A percentile compares a stretch with the other conserved stretches of the same genome.
Conservation (phyloP, 2,888 invertebrate genomes). For the Parnassius glacialis region DNA sequence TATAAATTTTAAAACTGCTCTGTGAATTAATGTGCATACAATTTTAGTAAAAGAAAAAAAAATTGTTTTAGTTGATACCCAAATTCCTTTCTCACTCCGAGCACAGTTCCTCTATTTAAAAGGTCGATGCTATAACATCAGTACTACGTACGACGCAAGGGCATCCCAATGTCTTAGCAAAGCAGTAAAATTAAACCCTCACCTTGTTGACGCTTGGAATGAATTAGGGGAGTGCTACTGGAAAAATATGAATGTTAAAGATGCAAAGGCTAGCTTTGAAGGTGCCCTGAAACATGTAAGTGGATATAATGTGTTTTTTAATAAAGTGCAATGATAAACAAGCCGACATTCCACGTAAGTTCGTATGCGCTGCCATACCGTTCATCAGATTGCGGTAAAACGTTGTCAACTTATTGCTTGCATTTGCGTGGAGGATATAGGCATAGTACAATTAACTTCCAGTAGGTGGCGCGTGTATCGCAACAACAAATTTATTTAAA, state of each 20-base stretch:
- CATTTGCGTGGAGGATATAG: too few species aligned
- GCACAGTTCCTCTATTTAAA: constrained; percentile 86
- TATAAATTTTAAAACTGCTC: too few species aligned
- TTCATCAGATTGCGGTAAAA: too few species aligned
- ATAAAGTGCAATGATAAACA: too few species aligned
- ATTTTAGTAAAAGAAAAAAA: too few species aligned
- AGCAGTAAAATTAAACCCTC: constrained; percentile 91
- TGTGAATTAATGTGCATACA: too few species aligned
- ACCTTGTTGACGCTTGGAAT: constrained; percentile 91
- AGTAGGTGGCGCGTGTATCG: too few species aligned
- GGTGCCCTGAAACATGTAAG: constrained; percentile 87
- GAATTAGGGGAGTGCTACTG: constrained; percentile 94
- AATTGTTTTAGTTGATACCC: constrained; percentile 45
- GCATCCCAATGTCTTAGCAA: constrained; percentile 89
- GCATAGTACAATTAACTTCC: too few species aligned
- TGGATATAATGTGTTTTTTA: constrained; percentile 27
- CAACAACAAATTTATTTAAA: too few species aligned
- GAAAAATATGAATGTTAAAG: constrained; percentile 90
- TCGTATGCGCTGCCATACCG: too few species aligned
- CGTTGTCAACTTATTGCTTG: too few species aligned
- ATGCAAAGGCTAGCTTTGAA: constrained; percentile 91
- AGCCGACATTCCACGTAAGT: too few species aligned
- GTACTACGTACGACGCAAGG: constrained; percentile 83
- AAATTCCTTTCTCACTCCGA: constrained; percentile 55
- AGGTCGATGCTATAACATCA: constrained; percentile 88